Base-by-base conservation (phyloP, 2,113 vertebrate genomes). In the Nesoenas mayeri region DNA sequence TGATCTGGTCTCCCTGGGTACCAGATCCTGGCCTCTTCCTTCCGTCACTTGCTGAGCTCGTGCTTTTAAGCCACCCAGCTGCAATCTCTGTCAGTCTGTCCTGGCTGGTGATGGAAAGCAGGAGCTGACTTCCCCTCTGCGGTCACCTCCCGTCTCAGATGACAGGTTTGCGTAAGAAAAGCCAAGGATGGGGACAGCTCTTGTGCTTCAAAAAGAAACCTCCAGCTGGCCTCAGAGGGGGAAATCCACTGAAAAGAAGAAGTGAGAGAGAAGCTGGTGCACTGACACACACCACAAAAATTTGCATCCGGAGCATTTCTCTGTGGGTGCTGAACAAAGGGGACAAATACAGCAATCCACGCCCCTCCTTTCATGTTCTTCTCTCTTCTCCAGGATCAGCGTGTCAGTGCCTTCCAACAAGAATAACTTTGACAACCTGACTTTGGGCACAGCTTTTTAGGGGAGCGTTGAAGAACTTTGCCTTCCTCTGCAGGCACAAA, bases 161-260 rank as follows among this genome's bases (percentile, higher is more conserved):
- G 94, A 88, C 79, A 26, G 16, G 8, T 50, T 89, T 70, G 36
- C 22, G 3, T 51, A 78, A 87, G 51, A 79, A 44, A 42, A 86
- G 12, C 18, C 51, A 24, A 50, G 12, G 21, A 36, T 44, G 48
- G 32, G 29, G 9, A 26, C 38, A 56, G 48, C 12, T 12, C 38
- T 91, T 24, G 4, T 22, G 48, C 53, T 69, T 93, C 53, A 57
- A 22, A 93, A 71, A 67, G 67, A 94, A 90, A 90, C 34, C 8
- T 11, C 17, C 50, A 74, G 69, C 79, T 88, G 58, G 20, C 19
- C 28, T 25, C 1, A 0, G 25, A 80, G 48, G 32, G 88, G 65
- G 93, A 96, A 95, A 93, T 53, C 15, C n/a, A 42, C 53, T 29
- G 57, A 11, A 70, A 93, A 91, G 65, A 20, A 36, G 96, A 96